Evolutionary conservation across 2,888 invertebrate genomes (phyloP), one percentile per base, ranked within the genome.

Genomic region (Gymnosoma rotundatum): DNA sequence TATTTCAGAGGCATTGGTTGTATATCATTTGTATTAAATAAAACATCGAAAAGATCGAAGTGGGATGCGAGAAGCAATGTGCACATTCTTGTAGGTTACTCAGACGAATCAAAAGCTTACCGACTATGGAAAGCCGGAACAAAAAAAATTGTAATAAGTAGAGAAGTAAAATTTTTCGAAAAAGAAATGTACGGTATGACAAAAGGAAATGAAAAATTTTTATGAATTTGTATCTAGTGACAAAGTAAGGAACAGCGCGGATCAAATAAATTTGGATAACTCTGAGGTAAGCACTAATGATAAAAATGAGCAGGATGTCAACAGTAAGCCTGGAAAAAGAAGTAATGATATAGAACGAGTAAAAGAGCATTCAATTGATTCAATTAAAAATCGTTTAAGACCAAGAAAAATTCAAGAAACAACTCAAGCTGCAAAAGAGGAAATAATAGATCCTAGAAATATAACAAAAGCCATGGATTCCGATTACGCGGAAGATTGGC

Each of bases 31-130:
- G 64, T 64, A n/a, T 25, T 64, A 48, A n/a, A 64, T 48, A 64
- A 64, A 9, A 48, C 45, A 48, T 25, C 16, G 2, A 64, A 45
- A 25, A 45, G 45, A 48, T 48, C 45, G 0, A 64, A 64, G 25
- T 64, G 64, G 64, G 48, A 48, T 64, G 21, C 64, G 2, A 64
- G 48, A 45, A 63, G 63, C 18, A n/a, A 63, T 63, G 63, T 38
- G 38, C 14, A 42, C 18, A 36, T 61, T 42, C 38, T 42, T 61
- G 61, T 61, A 5, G 42, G 42, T 42, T 61, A 61, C 20, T 45
- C 76, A 61, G 54, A 54, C 14, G 36, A 50, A 52, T 54, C 54
- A 12, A 67, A 36, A 38, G 38, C 38, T 38, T 38, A 38, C 38
- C 2, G 54, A 20, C 54, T 54, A 18, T 67, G 67, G 64, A 66